A percentile compares a stretch with the other conserved stretches of the same genome.
phyloP scores from a whole-genome alignment of 2,888 invertebrate genomes.

The Blastobasis lacticolella region DNA sequence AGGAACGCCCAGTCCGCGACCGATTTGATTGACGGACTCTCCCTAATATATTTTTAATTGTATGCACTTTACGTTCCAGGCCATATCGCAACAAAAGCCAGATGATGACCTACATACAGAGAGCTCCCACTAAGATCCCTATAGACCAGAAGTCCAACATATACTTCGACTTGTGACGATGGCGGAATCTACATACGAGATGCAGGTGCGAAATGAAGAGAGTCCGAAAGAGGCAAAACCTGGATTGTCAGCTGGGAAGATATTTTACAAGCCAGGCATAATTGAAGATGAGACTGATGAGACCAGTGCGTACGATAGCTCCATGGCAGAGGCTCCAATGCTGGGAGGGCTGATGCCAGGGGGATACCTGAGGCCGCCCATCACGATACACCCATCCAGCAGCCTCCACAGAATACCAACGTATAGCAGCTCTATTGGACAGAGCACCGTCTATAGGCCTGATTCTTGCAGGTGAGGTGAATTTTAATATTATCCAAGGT shows the following conservation, averaged over 20 bases:
- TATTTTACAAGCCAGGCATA: conserved; percentile 65
- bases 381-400: conserved; percentile 48
- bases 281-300: conserved; percentile 65
- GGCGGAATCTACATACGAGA: conserved; percentile 52
- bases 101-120: too few relatives aligned
- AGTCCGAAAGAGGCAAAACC: conserved; percentile 35
- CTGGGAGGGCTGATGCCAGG: conserved; percentile 40
- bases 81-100: too few relatives aligned
- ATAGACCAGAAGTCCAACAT: too few relatives aligned
- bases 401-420: conserved; percentile 75
- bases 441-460: conserved; percentile 68
- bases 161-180: conserved; percentile 18
- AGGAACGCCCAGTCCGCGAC: too few relatives aligned
- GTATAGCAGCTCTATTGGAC: conserved; percentile 75
- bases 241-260: conserved; percentile 49
- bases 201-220: conserved; percentile 45
- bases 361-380: conserved; percentile 41
- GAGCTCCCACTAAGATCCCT: too few relatives aligned
- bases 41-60: too few relatives aligned
- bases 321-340: conserved; percentile 60
- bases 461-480: conserved; percentile 70
- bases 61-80: too few relatives aligned
- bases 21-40: too few relatives aligned
- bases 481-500: not conserved
- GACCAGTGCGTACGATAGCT: conserved; percentile 63